Conservation (phyloP, 2,113 vertebrate genomes). For the Erythrocebus patas region DNA sequence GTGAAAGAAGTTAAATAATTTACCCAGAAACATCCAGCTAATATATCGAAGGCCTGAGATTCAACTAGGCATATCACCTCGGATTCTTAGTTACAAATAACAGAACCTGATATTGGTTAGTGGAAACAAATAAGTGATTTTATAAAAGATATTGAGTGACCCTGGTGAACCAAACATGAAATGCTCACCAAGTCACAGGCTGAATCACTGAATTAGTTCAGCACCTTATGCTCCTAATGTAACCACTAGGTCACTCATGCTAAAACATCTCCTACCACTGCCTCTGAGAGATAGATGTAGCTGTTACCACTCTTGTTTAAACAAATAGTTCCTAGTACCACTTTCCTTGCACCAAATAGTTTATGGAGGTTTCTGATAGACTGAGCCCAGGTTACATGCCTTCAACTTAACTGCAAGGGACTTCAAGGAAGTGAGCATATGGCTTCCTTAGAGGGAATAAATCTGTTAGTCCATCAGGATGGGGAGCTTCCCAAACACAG, state of each 20-base stretch:
- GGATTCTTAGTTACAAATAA: not conserved
- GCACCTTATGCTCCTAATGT: not conserved
- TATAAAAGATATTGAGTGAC: not conserved
- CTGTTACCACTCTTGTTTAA: not conserved
- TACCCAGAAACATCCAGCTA: not conserved
- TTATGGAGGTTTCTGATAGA: not conserved
- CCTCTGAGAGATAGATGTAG: not conserved
- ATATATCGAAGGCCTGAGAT: not conserved
- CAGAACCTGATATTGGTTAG: not conserved
- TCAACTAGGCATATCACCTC: not conserved
- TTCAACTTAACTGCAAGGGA: not conserved
- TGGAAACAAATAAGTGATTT: not conserved
- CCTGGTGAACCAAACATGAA: not conserved
- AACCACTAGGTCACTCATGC: fast-evolving
- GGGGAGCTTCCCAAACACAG: not conserved
- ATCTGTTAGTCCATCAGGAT: not conserved
- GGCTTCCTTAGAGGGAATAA: not conserved
- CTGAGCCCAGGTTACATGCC: not conserved
- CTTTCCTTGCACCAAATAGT: not conserved
- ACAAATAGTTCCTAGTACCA: not conserved
- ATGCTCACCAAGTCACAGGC: not conserved
- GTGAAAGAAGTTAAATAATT: not conserved
- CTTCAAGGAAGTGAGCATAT: not conserved
- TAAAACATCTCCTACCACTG: not conserved
- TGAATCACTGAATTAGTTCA: not conserved